These are phyloP conservation scores for Antechinus flavipes DNA, from an alignment of 2,113 vertebrate species.

Conservation along the genomic window DNA sequence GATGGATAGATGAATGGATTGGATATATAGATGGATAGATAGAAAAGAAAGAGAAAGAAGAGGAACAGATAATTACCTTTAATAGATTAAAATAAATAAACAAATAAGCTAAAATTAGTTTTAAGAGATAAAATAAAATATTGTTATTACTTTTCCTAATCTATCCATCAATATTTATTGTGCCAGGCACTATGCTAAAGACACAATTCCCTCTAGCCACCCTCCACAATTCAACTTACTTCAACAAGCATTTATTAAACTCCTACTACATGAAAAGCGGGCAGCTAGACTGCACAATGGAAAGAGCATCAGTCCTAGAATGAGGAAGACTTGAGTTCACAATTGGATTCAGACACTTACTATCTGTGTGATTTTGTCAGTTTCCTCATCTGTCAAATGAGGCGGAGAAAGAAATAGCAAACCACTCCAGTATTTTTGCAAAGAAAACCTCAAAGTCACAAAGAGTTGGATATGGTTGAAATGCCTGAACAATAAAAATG, in stretches of 20 bases:
- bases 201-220: neutral
- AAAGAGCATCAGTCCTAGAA: neutral
- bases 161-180: neutral
- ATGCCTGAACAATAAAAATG: neutral
- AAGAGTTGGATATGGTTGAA: neutral
- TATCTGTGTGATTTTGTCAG: neutral
- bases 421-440: too few species aligned
- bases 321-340: neutral
- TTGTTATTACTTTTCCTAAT: neutral
- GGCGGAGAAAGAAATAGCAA: neutral
- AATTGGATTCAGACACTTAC: neutral
- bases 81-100: neutral
- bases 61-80: neutral
- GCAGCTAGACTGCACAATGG: neutral
- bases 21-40: too few species aligned
- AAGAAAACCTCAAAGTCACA: neutral
- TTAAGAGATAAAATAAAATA: too few species aligned
- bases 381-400: neutral
- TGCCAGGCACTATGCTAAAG: neutral
- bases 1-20: too few species aligned
- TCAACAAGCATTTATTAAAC: neutral
- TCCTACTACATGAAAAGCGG: neutral
- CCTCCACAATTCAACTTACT: neutral
- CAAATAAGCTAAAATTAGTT: neutral
- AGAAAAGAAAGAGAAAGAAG: too few species aligned